Evolutionary conservation across 2,113 vertebrate species (phyloP).

Genomic region (Heterotis niloticus): DNA sequence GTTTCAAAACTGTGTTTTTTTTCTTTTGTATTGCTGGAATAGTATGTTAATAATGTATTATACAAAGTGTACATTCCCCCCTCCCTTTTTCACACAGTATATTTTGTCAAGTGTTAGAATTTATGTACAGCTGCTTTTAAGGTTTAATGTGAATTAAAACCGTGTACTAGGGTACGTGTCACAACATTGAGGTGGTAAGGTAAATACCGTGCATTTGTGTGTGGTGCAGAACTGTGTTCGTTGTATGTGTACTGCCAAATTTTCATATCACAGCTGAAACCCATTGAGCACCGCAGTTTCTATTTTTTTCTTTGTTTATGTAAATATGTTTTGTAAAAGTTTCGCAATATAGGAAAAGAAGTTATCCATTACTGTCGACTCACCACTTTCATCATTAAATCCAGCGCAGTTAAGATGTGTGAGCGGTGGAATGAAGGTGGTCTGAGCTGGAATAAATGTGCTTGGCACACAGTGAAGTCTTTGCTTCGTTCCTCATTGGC

Average conservation of each 20-base stretch:
- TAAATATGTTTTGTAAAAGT: slow-evolving; percentile 25
- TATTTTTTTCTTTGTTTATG: not conserved
- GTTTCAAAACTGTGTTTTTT: slow-evolving; percentile 39
- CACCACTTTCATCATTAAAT: not conserved
- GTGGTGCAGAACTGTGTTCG: not conserved
- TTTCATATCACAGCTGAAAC: not conserved
- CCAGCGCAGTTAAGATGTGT: slow-evolving; percentile 1
- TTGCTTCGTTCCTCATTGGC: not conserved
- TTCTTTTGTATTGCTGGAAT: slow-evolving; percentile 55
- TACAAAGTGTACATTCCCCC: slow-evolving; percentile 14
- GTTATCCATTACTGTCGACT: slow-evolving; percentile 4
- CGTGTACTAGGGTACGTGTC: slow-evolving; percentile 10
- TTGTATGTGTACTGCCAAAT: not conserved
- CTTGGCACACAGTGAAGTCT: slow-evolving; percentile 2
- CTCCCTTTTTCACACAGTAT: slow-evolving; percentile 31
- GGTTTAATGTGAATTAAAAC: slow-evolving; percentile 28
- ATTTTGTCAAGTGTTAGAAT: slow-evolving; percentile 26
- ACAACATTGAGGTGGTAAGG: slow-evolving; percentile 1
- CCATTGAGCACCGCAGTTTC: not conserved
- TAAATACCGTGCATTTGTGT: not conserved
- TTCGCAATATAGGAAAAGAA: slow-evolving; percentile 15
- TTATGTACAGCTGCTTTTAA: slow-evolving; percentile 19
- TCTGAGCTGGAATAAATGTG: slow-evolving; percentile 23
- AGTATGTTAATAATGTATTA: slow-evolving; percentile 50
- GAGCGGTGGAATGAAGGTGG: not conserved